Evolutionary conservation across 23 tunicate species (phyloP).

Genomic region (Pegea sp.): DNA sequence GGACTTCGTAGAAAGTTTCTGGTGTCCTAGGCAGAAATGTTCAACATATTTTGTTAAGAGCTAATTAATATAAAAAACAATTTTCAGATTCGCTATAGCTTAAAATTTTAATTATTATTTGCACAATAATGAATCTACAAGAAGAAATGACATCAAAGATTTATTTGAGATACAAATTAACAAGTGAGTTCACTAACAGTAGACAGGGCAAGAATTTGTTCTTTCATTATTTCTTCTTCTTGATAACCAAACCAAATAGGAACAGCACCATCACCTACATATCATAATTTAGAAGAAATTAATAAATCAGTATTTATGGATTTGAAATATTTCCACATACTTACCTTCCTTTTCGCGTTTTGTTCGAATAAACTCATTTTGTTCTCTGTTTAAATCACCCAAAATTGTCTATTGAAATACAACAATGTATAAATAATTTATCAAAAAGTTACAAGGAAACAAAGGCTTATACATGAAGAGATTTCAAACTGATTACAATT

Average conservation of each 20-base stretch:
- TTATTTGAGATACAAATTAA: too few species aligned
- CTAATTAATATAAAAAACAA: background rate
- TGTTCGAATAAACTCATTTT: conserved; percentile 49
- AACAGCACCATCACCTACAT: conserved; percentile 51
- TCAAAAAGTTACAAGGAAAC: too few species aligned
- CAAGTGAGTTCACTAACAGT: conserved; percentile 20
- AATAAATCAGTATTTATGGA: background rate
- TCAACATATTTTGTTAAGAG: background rate
- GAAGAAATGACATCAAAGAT: too few species aligned
- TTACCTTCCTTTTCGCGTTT: conserved; percentile 55
- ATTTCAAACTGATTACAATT: too few species aligned
- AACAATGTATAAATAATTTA: too few species aligned
- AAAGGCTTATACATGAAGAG: too few species aligned
- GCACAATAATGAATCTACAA: too few species aligned
- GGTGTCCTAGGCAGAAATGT: conserved; percentile 22
- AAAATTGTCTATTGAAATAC: conserved; percentile 67
- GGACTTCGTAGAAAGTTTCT: conserved; percentile 96
- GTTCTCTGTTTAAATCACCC: conserved; percentile 83
- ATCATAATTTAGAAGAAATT: background rate
- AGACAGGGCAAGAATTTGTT: conserved; percentile 78
- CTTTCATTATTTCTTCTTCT: conserved; percentile 77
- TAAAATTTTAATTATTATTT: too few species aligned
- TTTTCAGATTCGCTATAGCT: too few species aligned
- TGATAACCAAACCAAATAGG: conserved; percentile 94
- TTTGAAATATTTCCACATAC: background rate